These are phyloP conservation scores for Euproctis similis DNA, from an alignment of 2,888 invertebrate species.

Conservation along the genomic window DNA sequence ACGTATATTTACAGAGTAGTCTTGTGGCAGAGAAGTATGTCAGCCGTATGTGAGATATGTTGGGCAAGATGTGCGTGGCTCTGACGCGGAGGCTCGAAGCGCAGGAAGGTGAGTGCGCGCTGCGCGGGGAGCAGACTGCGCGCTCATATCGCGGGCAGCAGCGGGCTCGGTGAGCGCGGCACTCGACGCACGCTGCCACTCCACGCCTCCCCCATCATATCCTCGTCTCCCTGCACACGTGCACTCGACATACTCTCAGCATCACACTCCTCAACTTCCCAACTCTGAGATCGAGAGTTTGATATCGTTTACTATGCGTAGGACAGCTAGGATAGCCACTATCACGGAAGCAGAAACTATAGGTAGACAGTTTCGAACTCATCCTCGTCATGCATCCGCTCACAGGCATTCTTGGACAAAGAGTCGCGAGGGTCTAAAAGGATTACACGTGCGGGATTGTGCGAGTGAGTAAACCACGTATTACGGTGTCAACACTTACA, in stretches of 20 bases:
- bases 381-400: conserved; percentile 44
- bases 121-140: conserved; percentile 15
- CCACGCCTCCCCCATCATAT: conserved; percentile 77
- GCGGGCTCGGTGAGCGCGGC: conserved; percentile 64
- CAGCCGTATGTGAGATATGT: conserved; percentile 40
- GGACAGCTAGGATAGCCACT: conserved; percentile 42
- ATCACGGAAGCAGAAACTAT: conserved; percentile 32
- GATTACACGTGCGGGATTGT: conserved; percentile 58
- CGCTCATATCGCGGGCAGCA: conserved; percentile 59
- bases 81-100: conserved; percentile 4
- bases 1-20: conserved; percentile 27
- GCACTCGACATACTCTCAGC: conserved; percentile 76
- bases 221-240: conserved; percentile 78
- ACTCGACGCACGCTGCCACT: conserved; percentile 59
- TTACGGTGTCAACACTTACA: conserved; percentile 76
- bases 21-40: conserved; percentile 26
- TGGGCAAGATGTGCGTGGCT: conserved; percentile 15
- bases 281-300: conserved; percentile 73
- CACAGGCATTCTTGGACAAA: conserved; percentile 33
- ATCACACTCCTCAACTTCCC: conserved; percentile 73
- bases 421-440: conserved; percentile 28
- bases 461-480: conserved; percentile 70
- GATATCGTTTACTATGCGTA: conserved; percentile 58
- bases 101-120: conserved; percentile 9
- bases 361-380: conserved; percentile 21